Evolutionary conservation across 2,797 vertebrate genomes (phyloP), one percentile per base, ranked within the genome.

Genomic region (Glyptemys insculpta): DNA sequence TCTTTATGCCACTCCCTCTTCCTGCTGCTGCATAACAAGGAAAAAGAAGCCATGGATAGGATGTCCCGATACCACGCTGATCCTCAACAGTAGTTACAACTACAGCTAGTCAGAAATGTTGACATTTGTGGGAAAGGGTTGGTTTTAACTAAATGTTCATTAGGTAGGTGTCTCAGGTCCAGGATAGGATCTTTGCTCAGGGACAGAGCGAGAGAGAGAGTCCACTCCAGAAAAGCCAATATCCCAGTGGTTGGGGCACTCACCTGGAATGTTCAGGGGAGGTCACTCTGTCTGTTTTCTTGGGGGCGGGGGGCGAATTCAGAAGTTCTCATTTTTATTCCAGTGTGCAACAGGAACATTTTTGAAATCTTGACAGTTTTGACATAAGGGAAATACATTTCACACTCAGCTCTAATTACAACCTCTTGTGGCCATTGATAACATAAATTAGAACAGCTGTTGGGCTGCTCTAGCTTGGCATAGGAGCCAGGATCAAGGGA

Each of bases 401-500:
- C 65, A 19, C 65, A 41, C 65, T 37, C 9, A 12, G 65, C 8
- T 37, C 50, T 4, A n/a, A 47, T 50, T 53, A 72, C 34, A 62
- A 88, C 44, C 1, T 87, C 59, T 27, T 23, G 9, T 21, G 8
- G 53, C 68, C 86, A 50, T 91, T 95, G 74, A 62, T 81, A 89
- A 65, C 34, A 76, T 83, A 89, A 89, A 85, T 87, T 85, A 83
- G 37, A 89, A 29, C 52, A 89, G 47, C 82, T 94, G 92, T 91
- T 86, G 91, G 34, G 11, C 41, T 92, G 89, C 96, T 96, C 76
- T 88, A 85, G 86, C 65, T 85, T 94, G 92, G 87, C 79, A 83
- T 25, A 88, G 92, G 41, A 88, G 92, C 89, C 87, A 84, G 90
- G 83, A 89, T 10, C n/a, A 95, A 88, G 62, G 91, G 81, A 65